Evolutionary conservation across 2,113 vertebrate species (phyloP).

Genomic region (Bettongia penicillata): DNA sequence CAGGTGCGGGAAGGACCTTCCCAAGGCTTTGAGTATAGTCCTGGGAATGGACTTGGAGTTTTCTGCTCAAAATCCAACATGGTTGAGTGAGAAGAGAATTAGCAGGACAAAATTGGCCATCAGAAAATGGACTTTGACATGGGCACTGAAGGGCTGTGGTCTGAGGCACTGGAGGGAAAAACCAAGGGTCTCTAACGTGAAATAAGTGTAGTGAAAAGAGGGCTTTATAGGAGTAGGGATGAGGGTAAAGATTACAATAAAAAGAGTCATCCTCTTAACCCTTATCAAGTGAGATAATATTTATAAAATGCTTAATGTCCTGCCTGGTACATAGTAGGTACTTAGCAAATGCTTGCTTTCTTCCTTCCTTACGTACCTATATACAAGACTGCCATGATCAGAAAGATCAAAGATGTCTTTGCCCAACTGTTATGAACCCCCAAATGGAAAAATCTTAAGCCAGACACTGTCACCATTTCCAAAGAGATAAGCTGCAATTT

Average conservation of each 20-base stretch:
- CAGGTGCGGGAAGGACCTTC: not conserved
- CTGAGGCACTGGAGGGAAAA: not conserved
- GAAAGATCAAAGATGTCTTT: not conserved
- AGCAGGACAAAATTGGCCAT: not conserved
- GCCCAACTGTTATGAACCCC: not conserved
- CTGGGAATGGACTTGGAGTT: not conserved
- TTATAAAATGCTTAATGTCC: not conserved
- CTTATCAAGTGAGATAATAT: not conserved
- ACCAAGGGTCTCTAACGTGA: not conserved
- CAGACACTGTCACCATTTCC: not conserved
- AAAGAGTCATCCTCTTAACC: not conserved
- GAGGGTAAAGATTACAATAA: not conserved
- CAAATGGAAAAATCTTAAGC: not conserved
- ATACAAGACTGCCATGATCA: not conserved
- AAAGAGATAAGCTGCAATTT: not conserved
- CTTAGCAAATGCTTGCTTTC: not conserved
- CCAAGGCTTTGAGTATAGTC: not conserved
- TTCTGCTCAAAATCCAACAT: not conserved
- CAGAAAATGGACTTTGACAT: not conserved
- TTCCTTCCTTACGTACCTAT: not conserved
- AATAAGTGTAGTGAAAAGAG: not conserved
- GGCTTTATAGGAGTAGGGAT: not conserved
- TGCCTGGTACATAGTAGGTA: not conserved
- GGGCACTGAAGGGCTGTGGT: not conserved
- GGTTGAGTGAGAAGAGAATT: not conserved